phyloP scores from a whole-genome alignment of 1,140 invertebrate genomes.

The Drosophila grimshawi region DNA sequence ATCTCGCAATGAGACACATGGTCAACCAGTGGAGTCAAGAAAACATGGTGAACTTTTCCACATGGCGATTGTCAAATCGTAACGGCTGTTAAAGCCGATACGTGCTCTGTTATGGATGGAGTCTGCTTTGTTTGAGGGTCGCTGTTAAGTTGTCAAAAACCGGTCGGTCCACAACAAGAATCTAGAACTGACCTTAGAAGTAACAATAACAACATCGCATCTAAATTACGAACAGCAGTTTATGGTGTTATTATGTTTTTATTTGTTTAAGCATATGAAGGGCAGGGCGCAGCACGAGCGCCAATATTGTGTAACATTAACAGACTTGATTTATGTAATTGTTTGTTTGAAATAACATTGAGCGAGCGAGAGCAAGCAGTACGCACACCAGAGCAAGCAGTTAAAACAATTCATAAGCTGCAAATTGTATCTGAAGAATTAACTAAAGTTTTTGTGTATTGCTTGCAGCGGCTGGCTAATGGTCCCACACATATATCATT shows the following conservation, averaged over 20 bases:
- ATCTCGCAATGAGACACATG: not conserved
- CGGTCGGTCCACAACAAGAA: constrained; percentile 37
- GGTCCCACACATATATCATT: constrained; percentile 22
- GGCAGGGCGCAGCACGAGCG: constrained; percentile 37
- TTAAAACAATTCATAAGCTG: not conserved
- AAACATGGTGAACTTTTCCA: not conserved
- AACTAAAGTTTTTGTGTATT: not conserved
- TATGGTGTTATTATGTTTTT: constrained; percentile 40
- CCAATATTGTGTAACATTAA: constrained; percentile 40
- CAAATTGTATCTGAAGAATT: constrained; percentile 36
- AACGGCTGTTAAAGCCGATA: not conserved
- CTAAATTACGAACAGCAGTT: constrained; percentile 31
- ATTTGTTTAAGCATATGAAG: constrained; percentile 34
- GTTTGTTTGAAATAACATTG: constrained; percentile 17
- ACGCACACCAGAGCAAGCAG: constrained; percentile 19
- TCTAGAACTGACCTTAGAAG: constrained; percentile 71
- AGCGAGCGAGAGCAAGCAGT: constrained; percentile 40
- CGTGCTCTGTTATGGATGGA: no score
- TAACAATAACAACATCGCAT: constrained; percentile 28
- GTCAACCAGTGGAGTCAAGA: not conserved
- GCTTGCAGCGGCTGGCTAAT: constrained; percentile 53
- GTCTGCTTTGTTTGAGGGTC: constrained; percentile 11
- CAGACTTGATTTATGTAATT: constrained; percentile 29
- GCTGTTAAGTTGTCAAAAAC: constrained; percentile 13
- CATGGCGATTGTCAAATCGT: constrained; percentile 13